phyloP scores from a whole-genome alignment of 35 echinoderm and acorn worm genomes.

The Heliocidaris tuberculata region DNA sequence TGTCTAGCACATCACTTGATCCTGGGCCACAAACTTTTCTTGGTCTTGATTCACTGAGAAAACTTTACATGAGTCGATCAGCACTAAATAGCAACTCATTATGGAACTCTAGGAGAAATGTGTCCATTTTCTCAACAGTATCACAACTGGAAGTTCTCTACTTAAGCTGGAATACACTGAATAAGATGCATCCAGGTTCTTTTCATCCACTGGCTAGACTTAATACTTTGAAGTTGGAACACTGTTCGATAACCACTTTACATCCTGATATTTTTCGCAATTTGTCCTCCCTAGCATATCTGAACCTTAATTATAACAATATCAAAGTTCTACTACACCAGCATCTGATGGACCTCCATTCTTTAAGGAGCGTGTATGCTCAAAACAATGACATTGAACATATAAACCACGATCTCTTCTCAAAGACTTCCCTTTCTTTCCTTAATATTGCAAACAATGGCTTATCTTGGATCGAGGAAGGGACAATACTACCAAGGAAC shows the following conservation, averaged over 20 bases:
- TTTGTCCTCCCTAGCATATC: not conserved
- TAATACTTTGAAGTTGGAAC: not conserved
- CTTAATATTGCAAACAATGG: constrained; percentile 8
- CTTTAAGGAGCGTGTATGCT: not conserved
- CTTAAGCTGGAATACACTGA: not conserved
- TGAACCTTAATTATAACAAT: not conserved
- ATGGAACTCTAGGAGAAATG: not conserved
- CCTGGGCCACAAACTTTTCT: not conserved
- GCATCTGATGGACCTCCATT: constrained; percentile 1
- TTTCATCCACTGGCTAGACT: not conserved
- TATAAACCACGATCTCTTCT: not conserved
- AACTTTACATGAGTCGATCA: not conserved
- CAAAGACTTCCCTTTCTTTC: not conserved
- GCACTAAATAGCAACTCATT: not conserved
- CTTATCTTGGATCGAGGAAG: not conserved
- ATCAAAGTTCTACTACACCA: not conserved
- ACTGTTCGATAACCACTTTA: not conserved
- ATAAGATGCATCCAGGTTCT: not conserved
- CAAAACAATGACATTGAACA: constrained; percentile 14
- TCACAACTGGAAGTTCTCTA: not conserved
- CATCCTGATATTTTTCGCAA: constrained; percentile 25
- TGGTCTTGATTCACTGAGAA: not conserved
- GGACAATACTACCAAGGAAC: not conserved
- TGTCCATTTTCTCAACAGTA: not conserved
- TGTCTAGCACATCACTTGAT: not conserved